Evolutionary conservation across 1,140 invertebrate species (phyloP).

Genomic region (Drosophila obscura): DNA sequence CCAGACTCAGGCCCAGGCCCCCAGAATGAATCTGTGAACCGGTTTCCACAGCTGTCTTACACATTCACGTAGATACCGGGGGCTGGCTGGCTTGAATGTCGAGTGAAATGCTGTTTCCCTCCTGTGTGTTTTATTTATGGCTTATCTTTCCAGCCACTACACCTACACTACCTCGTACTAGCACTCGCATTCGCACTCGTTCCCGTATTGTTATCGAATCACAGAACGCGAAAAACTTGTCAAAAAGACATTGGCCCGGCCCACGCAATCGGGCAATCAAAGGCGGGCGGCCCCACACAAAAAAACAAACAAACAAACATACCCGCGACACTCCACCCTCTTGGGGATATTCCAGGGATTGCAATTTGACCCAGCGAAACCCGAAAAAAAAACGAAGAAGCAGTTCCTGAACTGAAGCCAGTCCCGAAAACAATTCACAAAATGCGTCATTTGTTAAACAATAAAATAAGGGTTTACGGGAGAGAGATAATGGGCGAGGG

Average conservation of each 20-base stretch:
- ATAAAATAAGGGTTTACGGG: neutral
- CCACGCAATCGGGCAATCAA: slow-evolving; percentile 57
- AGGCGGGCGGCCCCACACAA: slow-evolving; percentile 8
- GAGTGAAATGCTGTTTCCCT: slow-evolving; percentile 35
- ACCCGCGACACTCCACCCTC: neutral
- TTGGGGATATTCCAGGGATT: slow-evolving; percentile 37
- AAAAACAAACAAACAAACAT: slow-evolving; percentile 6
- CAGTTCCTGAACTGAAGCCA: neutral
- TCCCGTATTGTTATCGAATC: slow-evolving; percentile 53
- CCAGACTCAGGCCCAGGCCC: slow-evolving; percentile 16
- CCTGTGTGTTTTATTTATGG: slow-evolving; percentile 62
- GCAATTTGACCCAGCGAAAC: slow-evolving; percentile 34
- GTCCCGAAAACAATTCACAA: slow-evolving; percentile 10
- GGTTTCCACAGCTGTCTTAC: slow-evolving; percentile 49
- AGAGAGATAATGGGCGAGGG: neutral
- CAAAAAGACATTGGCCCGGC: slow-evolving; percentile 42
- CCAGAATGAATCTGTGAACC: slow-evolving; percentile 48
- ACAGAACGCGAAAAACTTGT: slow-evolving; percentile 43
- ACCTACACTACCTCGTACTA: slow-evolving; percentile 6
- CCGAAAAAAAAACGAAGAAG: slow-evolving; percentile 22
- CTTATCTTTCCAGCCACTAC: slow-evolving; percentile 58
- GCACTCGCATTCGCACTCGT: neutral
- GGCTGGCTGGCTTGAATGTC: slow-evolving; percentile 1
- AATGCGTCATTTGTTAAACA: slow-evolving; percentile 32
- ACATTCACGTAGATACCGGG: slow-evolving; percentile 29